phyloP scores from a whole-genome alignment of 2,888 invertebrate species.

The Orthosia incerta region DNA sequence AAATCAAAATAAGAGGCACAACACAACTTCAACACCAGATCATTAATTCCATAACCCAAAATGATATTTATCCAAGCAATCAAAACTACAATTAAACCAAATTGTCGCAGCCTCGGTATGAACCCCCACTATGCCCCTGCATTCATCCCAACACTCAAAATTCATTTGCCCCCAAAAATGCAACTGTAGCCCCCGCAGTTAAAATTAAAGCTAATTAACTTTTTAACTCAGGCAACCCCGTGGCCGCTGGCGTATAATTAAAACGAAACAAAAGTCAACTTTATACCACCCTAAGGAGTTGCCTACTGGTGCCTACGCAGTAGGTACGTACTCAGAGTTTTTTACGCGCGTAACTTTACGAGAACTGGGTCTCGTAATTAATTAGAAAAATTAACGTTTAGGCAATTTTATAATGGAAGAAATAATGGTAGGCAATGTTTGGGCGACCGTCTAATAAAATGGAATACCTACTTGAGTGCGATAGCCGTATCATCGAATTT shows the following conservation, averaged over 20 bases:
- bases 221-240: conserved; percentile 80
- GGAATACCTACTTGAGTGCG: too few species aligned
- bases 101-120: conserved; percentile 8
- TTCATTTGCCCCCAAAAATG: conserved; percentile 60
- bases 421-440: conserved; percentile 22
- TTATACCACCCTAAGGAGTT: conserved; percentile 83
- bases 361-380: conserved; percentile 54
- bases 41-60: background rate
- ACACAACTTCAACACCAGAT: background rate
- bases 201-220: conserved; percentile 89
- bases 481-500: too few species aligned
- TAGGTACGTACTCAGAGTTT: conserved; percentile 61
- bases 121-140: conserved; percentile 18
- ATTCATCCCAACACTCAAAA: conserved; percentile 47
- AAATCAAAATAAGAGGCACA: background rate
- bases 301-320: conserved; percentile 27
- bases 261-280: conserved; percentile 87
- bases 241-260: conserved; percentile 82
- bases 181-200: conserved; percentile 74
- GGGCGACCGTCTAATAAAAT: background rate
- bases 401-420: conserved; percentile 39
- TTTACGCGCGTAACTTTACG: conserved; percentile 62
- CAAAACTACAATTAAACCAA: conserved; percentile 41
- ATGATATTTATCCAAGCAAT: background rate
- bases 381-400: conserved; percentile 61